Conservation (phyloP, 2,113 vertebrate species). For the Phycodurus eques region DNA sequence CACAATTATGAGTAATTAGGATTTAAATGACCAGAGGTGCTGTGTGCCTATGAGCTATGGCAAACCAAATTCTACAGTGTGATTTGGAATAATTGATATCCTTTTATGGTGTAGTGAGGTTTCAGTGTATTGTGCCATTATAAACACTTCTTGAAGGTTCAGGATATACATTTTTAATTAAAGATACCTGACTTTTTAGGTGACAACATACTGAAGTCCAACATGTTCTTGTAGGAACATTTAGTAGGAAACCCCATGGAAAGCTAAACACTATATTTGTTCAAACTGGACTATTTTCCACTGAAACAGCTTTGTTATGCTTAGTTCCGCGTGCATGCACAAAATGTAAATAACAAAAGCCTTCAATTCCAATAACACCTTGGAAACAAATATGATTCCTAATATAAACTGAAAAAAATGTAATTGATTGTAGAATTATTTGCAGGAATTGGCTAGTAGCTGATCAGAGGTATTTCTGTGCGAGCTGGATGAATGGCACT, state of each 20-base stretch:
- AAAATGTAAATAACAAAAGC: background rate
- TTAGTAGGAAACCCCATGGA: background rate
- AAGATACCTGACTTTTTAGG: background rate
- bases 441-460: background rate
- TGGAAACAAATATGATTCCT: background rate
- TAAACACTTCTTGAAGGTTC: constrained; percentile 28
- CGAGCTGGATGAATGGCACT: background rate
- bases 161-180: constrained; percentile 2
- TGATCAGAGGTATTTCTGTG: background rate
- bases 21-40: constrained; percentile 30
- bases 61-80: constrained; percentile 32
- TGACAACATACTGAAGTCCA: background rate
- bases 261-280: background rate
- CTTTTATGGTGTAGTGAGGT: constrained; percentile 5
- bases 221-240: background rate
- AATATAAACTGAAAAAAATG: background rate
- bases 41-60: constrained; percentile 36
- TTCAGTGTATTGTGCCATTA: constrained; percentile 12
- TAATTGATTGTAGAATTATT: background rate
- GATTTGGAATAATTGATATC: constrained; percentile 20
- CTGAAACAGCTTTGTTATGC: background rate
- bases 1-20: constrained; percentile 33
- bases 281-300: background rate
- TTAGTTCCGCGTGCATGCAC: too few species aligned
- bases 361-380: background rate